Base-by-base conservation (phyloP, 2,797 vertebrate species). In the Eremophila alpestris region DNA sequence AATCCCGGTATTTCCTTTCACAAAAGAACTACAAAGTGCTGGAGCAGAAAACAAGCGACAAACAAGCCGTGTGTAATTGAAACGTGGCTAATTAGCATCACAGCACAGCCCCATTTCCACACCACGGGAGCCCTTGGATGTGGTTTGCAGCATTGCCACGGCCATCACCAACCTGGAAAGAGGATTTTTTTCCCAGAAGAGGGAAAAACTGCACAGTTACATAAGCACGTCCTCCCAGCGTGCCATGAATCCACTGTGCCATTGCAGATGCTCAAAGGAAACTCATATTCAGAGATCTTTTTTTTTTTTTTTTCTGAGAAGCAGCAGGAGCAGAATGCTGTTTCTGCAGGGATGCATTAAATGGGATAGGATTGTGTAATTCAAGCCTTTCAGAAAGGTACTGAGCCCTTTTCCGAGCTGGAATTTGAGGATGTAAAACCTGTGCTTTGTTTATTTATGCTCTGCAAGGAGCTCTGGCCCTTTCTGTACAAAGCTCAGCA, bases 221-320 rank as follows among this genome's bases (percentile, higher is more conserved):
- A 52, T 90, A 90, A 82, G 59, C 58, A 7, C 26, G 1, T 9
- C 81, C 70, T 87, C n/a, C 63, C 79, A 8, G 81, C 3, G 46
- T 24, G 22, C 15, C 69, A 22, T 34, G 65, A 71, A 74, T 87
- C 32, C 46, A 15, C 19, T 29, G 85, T 79, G 95, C 74, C 87
- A 82, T 7, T 96, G 90, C 81, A 69, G 88, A 87, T 83, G 92
- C 62, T 92, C 78, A 30, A 16, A 88, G 65, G 32, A 91, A 95
- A 86, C 20, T 34, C 9, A 11, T 20, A 52, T 43, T n/a, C 67
- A 75, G 20, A 83, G 85, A 34, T 60, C 68, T 48, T 80, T 41
- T 41, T 41, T 74, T 41, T 41, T 74, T 48, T 80, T 38, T 12
- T 48, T 80, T 29, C 41, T 49, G 60, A 60, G 67, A 59, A 40